A percentile compares a stretch with the other conserved stretches of the same genome.
Conservation (phyloP, 1,140 invertebrate genomes). For the Belonocnema kinseyi region DNA sequence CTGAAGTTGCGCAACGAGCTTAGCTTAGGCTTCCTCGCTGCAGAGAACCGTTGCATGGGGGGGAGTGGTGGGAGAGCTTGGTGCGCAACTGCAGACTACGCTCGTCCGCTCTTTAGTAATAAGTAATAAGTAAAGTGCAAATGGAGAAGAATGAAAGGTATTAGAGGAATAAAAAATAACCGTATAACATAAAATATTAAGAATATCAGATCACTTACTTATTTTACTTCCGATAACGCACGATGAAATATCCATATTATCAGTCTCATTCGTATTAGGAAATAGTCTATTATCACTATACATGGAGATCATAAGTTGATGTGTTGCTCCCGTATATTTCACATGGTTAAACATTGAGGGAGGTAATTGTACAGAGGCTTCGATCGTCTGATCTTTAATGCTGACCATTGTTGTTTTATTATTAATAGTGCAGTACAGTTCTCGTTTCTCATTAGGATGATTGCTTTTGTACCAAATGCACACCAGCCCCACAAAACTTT, state of each 20-base stretch:
- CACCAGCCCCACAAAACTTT: slow-evolving; percentile 83
- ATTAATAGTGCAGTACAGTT: slow-evolving; percentile 81
- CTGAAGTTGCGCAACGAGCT: too few relatives aligned
- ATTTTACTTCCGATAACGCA: slow-evolving; percentile 81
- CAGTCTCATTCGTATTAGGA: slow-evolving; percentile 71
- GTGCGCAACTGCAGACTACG: too few relatives aligned
- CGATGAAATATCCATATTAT: slow-evolving; percentile 77
- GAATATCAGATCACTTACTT: slow-evolving; percentile 64
- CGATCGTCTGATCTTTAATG: slow-evolving; percentile 80
- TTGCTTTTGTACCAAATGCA: slow-evolving; percentile 83
- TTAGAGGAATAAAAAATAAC: not conserved
- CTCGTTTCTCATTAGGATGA: slow-evolving; percentile 54
- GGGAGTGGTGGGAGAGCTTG: too few relatives aligned
- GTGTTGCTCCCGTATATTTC: slow-evolving; percentile 64
- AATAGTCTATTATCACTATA: slow-evolving; percentile 83
- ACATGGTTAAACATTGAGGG: slow-evolving; percentile 76
- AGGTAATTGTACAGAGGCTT: slow-evolving; percentile 84
- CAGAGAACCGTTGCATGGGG: too few relatives aligned
- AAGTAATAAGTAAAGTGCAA: too few relatives aligned
- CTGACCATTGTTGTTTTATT: slow-evolving; percentile 78
- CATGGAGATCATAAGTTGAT: slow-evolving; percentile 83
- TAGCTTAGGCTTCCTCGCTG: too few relatives aligned
- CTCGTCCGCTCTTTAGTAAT: too few relatives aligned
- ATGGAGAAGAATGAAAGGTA: too few relatives aligned
- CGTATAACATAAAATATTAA: slow-evolving; percentile 23